phyloP scores from a whole-genome alignment of 2,113 vertebrate genomes.

The Epinephelus lanceolatus region DNA sequence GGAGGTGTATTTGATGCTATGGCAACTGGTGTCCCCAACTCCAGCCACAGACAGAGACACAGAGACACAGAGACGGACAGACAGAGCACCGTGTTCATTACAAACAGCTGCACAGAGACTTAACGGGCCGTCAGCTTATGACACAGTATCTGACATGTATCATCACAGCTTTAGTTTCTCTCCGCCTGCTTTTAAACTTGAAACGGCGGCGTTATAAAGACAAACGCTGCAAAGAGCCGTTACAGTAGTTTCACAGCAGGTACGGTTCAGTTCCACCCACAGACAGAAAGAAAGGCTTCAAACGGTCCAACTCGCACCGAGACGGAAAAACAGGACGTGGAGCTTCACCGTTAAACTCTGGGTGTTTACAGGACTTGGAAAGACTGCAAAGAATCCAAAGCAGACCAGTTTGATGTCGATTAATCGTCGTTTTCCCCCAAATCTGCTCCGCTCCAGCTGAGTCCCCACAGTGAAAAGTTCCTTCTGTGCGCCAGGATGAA shows the following conservation, averaged over 20 bases:
- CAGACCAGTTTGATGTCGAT: neutral
- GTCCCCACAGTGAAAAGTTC: slow-evolving; percentile 28
- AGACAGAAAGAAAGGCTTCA: neutral
- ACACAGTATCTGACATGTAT: too few relatives aligned
- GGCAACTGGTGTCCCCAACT: slow-evolving; percentile 36
- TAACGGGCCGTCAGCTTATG: too few relatives aligned
- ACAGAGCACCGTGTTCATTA: neutral
- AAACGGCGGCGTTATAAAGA: neutral
- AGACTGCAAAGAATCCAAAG: neutral
- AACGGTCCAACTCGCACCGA: neutral
- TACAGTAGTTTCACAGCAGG: neutral
- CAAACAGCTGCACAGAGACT: too few relatives aligned
- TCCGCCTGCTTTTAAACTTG: neutral
- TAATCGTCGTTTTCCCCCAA: neutral
- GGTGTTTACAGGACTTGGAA: neutral
- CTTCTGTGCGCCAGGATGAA: neutral
- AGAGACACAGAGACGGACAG: neutral
- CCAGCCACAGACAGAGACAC: neutral
- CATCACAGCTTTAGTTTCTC: neutral
- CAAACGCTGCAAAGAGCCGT: neutral
- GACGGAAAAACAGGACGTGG: neutral
- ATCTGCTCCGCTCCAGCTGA: accelerated
- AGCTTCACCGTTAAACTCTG: neutral
- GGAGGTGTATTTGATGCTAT: slow-evolving; percentile 30
- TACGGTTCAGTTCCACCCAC: neutral